A percentile compares a stretch with the other conserved stretches of the same genome.
These are phyloP conservation scores for Pristionchus entomophagus DNA, from an alignment of 2,888 invertebrate genomes.

Conservation along the genomic window DNA sequence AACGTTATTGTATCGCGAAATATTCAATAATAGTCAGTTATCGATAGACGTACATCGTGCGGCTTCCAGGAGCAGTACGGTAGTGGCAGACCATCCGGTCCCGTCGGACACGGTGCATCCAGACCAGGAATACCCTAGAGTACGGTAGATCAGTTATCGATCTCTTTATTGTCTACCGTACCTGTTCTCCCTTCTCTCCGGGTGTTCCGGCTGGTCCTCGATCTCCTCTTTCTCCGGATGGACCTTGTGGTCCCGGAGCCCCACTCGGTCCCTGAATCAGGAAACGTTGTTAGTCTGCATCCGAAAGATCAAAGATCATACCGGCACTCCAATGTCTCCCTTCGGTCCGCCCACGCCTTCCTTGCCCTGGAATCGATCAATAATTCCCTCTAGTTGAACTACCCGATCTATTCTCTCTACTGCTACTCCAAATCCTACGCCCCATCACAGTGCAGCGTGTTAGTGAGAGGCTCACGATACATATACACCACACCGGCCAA, in stretches of 20 bases:
- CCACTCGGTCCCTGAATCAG: slow-evolving; percentile 64
- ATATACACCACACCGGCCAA: not conserved
- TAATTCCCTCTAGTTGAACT: not conserved
- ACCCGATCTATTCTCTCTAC: not conserved
- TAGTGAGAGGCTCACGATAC: not conserved
- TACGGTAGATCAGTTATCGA: not conserved
- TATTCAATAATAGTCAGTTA: not conserved
- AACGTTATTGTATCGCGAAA: slow-evolving; percentile 47
- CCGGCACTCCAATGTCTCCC: slow-evolving; percentile 68
- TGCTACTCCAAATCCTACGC: not conserved
- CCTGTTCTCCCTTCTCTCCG: slow-evolving; percentile 68
- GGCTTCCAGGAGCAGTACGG: slow-evolving; percentile 85
- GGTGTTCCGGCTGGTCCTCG: slow-evolving; percentile 63
- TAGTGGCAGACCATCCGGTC: slow-evolving; percentile 93
- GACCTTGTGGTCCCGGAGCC: slow-evolving; percentile 60
- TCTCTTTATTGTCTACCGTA: not conserved
- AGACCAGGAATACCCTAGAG: slow-evolving; percentile 90
- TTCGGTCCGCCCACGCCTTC: slow-evolving; percentile 65
- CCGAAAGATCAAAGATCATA: slow-evolving; percentile 42
- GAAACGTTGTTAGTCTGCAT: not conserved
- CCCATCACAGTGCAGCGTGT: not conserved
- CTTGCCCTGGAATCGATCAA: slow-evolving; percentile 63
- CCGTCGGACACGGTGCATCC: slow-evolving; percentile 98
- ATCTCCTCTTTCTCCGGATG: slow-evolving; percentile 60
- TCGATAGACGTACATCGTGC: slow-evolving; percentile 62